Evolutionary conservation across 2,113 vertebrate species (phyloP), one percentile per base, ranked within the genome.

Genomic region (Antechinus stuartii): DNA sequence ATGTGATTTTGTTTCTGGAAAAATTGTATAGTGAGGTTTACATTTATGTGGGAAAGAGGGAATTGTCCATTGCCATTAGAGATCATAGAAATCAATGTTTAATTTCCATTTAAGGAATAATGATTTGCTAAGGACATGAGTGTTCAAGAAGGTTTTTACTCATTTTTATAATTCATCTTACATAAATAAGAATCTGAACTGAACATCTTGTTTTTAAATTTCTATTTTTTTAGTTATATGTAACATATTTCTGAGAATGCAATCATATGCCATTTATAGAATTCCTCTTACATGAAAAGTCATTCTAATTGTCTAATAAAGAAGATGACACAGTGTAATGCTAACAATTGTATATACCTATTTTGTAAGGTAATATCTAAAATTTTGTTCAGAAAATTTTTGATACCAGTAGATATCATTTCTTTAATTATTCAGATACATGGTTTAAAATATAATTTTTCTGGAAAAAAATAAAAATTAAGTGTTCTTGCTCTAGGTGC

Each of bases 71-170:
- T 92, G 84, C n/a, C 92, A 7, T 56, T 91, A 94, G 52, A 54
- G 42, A 93, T 68, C 42, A 16, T 92, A 94, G 47, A 95, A 95
- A 57, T 30, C 23, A 0, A 61, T 76, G 16, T 92, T 23, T 97
- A 96, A 14, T 27, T 94, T 95, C 50, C 6, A 42, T 89, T 56
- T 96, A 76, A 90, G 90, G 50, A 94, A 94, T 94, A 19, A 2
- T 16, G n/a, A 2, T 23, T 76, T 16, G 2, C 52, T 52, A 26
- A 76, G 90, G 91, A 94, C 91, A 35, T 26, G 93, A 57, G 46
- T 1, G 89, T 90, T 94, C 89, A 93, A 54, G 54, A 91, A 46
- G 54, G 55, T 68, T 56, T 52, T 6, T 61, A 11, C 89, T 68
- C 76, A 3, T 8, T 91, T 52, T n/a, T 0, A 56, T 46, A 90